Conservation (phyloP, 2,797 vertebrate genomes). For the Botia kubotai region DNA sequence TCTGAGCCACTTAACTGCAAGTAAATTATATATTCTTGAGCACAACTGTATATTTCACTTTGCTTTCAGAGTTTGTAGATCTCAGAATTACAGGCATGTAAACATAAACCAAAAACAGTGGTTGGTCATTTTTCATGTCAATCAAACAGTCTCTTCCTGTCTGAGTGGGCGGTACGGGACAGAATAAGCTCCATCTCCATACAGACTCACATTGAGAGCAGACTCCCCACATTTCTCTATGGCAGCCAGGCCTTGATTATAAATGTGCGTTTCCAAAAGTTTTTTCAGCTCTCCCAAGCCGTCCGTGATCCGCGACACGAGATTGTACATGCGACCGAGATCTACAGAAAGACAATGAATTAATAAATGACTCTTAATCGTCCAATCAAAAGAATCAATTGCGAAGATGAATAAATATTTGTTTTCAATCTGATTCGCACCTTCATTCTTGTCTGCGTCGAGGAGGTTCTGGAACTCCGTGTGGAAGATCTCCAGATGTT, state of each 20-base stretch:
- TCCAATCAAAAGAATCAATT: no score
- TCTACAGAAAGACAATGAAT: slow-evolving; percentile 73
- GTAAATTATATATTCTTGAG: no score
- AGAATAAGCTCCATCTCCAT: slow-evolving; percentile 37
- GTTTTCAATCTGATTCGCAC: slow-evolving; percentile 59
- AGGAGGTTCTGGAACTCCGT: slow-evolving; percentile 98
- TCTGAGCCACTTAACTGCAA: no score
- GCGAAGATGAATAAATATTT: not conserved
- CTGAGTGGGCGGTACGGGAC: no score
- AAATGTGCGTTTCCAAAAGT: slow-evolving; percentile 96
- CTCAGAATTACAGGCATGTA: no score
- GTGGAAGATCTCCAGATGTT: slow-evolving; percentile 98
- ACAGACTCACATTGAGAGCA: slow-evolving; percentile 87
- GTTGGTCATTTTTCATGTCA: no score
- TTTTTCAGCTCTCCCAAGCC: slow-evolving; percentile 97
- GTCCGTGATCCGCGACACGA: slow-evolving; percentile 98
- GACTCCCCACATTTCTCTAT: slow-evolving; percentile 99
- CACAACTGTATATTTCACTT: no score
- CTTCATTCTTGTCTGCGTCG: slow-evolving; percentile 93
- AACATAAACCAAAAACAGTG: no score
- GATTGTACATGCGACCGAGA: slow-evolving; percentile 97
- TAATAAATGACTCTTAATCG: not conserved
- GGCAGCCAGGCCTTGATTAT: slow-evolving; percentile 97
- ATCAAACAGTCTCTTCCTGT: no score
- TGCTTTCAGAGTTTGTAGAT: no score